Evolutionary conservation across 2,888 invertebrate species (phyloP).

Genomic region (Blera fallax): DNA sequence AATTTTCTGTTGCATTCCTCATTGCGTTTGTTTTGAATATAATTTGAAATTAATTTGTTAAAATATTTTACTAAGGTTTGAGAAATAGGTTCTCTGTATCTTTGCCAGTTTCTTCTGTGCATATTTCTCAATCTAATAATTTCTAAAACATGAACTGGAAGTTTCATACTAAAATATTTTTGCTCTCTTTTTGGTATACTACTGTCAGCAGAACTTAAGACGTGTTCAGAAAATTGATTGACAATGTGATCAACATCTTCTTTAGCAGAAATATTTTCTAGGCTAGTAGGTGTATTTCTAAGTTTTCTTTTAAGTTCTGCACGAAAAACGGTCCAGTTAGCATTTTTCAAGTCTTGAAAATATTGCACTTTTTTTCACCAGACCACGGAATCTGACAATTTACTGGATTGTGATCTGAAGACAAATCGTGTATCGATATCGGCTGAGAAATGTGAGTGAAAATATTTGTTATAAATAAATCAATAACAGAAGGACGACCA

Average conservation of each 20-base stretch:
- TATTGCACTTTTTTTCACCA: no score
- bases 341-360: no score
- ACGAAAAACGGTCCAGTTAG: no score
- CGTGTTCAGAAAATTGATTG: no score
- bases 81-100: not conserved
- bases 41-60: not conserved
- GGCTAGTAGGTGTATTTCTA: no score
- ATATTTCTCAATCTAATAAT: not conserved
- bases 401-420: not conserved
- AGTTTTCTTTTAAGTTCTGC: no score
- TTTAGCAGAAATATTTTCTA: no score
- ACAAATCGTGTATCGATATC: not conserved
- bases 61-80: not conserved
- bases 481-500: not conserved
- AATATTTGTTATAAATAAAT: not conserved
- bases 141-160: not conserved
- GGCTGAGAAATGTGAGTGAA: not conserved
- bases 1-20: not conserved
- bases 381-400: no score
- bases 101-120: not conserved
- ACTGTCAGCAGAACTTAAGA: no score
- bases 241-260: no score
- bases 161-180: not conserved
- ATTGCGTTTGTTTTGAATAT: not conserved
- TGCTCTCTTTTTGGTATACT: no score